Evolutionary conservation across 2,113 vertebrate genomes (phyloP).

Genomic region (Oncorhynchus clarkii): DNA sequence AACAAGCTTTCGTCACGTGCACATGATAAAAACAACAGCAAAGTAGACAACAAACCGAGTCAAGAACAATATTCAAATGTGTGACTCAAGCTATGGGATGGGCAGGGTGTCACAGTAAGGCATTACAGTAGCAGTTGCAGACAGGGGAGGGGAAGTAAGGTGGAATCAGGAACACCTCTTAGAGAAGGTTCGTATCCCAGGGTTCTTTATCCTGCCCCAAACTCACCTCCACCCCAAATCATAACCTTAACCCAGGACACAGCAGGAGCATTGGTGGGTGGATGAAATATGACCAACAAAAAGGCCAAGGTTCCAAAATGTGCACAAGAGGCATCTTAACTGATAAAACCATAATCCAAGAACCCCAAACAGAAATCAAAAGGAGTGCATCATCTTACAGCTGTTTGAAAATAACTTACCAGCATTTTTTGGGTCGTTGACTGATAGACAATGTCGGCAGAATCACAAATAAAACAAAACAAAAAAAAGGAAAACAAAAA

Average conservation of each 20-base stretch:
- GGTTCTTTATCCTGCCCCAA: background rate
- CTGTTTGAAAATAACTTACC: slow-evolving; percentile 52
- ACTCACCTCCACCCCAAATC: background rate
- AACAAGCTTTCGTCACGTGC: slow-evolving; percentile 32
- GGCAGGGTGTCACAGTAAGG: slow-evolving; percentile 13
- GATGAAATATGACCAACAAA: background rate
- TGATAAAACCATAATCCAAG: slow-evolving; percentile 12
- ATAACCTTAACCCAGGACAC: background rate
- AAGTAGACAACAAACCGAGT: slow-evolving; percentile 8
- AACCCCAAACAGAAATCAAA: slow-evolving; percentile 18
- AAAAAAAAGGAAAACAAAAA: slow-evolving; percentile 33
- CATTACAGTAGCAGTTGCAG: background rate
- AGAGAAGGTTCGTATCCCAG: background rate
- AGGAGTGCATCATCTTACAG: slow-evolving; percentile 38
- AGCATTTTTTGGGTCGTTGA: slow-evolving; percentile 60
- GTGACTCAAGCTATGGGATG: slow-evolving; percentile 27
- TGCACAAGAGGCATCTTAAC: slow-evolving; percentile 33
- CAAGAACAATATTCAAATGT: slow-evolving; percentile 2
- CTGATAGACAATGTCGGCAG: slow-evolving; percentile 52
- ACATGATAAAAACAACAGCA: slow-evolving; percentile 14
- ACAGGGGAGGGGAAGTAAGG: background rate
- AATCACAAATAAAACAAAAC: slow-evolving; percentile 43
- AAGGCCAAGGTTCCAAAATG: slow-evolving; percentile 31
- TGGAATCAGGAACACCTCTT: slow-evolving; percentile 3
- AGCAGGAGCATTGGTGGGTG: background rate